A percentile compares a stretch with the other conserved stretches of the same genome.
These are phyloP conservation scores for Lemur catta DNA, from an alignment of 2,797 vertebrate species.

Conservation along the genomic window DNA sequence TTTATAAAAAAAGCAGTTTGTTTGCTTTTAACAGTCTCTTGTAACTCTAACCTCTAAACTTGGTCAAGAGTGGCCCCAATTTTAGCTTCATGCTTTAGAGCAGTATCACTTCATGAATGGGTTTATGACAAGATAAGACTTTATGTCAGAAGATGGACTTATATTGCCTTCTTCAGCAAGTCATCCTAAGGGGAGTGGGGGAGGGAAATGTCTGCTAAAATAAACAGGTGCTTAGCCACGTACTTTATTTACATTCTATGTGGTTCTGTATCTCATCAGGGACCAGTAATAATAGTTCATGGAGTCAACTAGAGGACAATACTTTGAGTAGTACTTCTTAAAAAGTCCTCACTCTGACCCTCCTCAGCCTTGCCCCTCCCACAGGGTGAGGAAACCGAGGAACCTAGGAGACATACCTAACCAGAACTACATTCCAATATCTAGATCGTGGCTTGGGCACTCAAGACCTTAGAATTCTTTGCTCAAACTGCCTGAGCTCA, in stretches of 20 bases:
- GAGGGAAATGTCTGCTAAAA: not conserved
- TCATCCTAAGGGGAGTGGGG: not conserved
- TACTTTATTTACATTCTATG: not conserved
- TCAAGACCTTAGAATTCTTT: not conserved
- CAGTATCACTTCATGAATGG: not conserved
- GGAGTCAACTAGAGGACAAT: not conserved
- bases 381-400: not conserved
- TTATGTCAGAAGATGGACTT: not conserved
- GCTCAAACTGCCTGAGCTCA: not conserved
- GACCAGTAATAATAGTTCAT: not conserved
- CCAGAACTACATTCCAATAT: not conserved
- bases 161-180: not conserved
- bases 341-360: not conserved
- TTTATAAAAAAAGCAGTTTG: not conserved
- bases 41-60: not conserved
- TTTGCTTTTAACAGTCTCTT: not conserved
- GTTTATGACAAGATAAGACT: not conserved
- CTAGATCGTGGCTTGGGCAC: not conserved
- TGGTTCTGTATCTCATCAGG: not conserved
- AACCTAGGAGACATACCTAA: not conserved
- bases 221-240: not conserved
- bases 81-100: not conserved
- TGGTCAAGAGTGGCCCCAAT: not conserved
- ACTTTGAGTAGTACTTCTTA: not conserved
- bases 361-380: not conserved